Percentiles rank a stretch among this genome's conserved stretches.
phyloP scores from a whole-genome alignment of 2,797 vertebrate genomes.

The Holocentrus rufus region DNA sequence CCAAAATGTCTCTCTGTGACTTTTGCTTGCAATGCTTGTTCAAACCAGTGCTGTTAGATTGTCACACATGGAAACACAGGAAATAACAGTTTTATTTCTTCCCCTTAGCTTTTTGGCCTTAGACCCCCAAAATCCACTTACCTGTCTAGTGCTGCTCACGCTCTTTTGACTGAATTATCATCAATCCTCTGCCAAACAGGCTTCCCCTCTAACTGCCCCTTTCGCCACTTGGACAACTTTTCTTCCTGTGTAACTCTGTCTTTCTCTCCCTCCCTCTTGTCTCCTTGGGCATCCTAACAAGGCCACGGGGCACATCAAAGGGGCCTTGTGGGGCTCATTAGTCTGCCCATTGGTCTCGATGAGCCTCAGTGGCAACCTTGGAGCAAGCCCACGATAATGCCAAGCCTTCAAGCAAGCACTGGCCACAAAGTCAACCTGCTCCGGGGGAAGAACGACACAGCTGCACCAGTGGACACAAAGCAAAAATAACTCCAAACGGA shows the following conservation, averaged over 20 bases:
- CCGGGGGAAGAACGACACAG: constrained; percentile 48
- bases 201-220: constrained; percentile 10
- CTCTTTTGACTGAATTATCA: constrained; percentile 28
- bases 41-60: too few relatives aligned
- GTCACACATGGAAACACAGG: too few relatives aligned
- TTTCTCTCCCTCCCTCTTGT: neutral
- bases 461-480: constrained; percentile 46
- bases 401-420: constrained; percentile 60
- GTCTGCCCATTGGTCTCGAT: constrained; percentile 60
- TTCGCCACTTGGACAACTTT: constrained; percentile 28
- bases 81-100: too few relatives aligned
- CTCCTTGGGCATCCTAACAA: constrained; percentile 51
- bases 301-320: constrained; percentile 49
- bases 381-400: constrained; percentile 57
- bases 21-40: too few relatives aligned
- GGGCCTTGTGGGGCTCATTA: constrained; percentile 76
- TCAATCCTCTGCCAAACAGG: constrained; percentile 18
- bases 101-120: neutral
- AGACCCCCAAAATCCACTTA: neutral
- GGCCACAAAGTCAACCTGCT: constrained; percentile 58
- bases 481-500: constrained; percentile 42
- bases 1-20: too few relatives aligned
- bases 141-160: neutral
- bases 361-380: constrained; percentile 54
- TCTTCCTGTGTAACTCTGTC: neutral